Evolutionary conservation across 2,113 vertebrate species (phyloP), one percentile per base, ranked within the genome.

Genomic region (Cinclus mexicanus): DNA sequence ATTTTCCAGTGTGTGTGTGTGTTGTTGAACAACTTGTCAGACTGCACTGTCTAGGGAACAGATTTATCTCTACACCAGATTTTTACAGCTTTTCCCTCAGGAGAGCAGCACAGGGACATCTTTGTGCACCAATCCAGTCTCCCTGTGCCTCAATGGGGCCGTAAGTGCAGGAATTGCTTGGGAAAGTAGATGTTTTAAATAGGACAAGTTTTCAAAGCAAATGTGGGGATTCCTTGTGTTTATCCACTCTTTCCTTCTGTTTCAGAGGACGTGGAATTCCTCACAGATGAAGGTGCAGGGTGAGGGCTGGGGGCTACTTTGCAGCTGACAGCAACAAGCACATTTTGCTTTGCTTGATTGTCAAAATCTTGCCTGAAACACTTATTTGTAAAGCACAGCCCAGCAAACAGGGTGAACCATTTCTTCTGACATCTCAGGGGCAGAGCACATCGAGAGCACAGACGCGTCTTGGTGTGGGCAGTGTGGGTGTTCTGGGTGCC

Each of bases 251-350:
- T 44, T 11, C 41, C 37, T 87, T 70, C 22, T 93, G 41, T 79
- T 78, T 35, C 55, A 84, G 46, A 44, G 35, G 59, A 87, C 26
- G 29, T 60, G 80, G 80, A 79, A 89, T 77, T 91, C 83, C 71
- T 97, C 72, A 39, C 29, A 91, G 81, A 64, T 89, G 67, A 88
- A 95, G 67, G 61, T 77, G 37, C 74, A 74, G 76, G 57, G 50
- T 50, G 42, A 80, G 47, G 63, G 41, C 57, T 50, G 60, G 67
- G 17, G 53, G 28, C 56, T 75, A 14, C 61, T 87, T 76, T 22
- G 25, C 87, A 89, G 41, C 76, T 92, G 76, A 59, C 76, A 59
- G 70, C 49, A 80, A 28, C 42, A 33, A 76, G 42, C n/a, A 71
- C 18, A 5, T n/a, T 86, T 76, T 77, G 37, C 64, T 86, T 72